Evolutionary conservation across 1,140 invertebrate species (phyloP), one percentile per base, ranked within the genome.

Genomic region (Asbolus verrucosus): DNA sequence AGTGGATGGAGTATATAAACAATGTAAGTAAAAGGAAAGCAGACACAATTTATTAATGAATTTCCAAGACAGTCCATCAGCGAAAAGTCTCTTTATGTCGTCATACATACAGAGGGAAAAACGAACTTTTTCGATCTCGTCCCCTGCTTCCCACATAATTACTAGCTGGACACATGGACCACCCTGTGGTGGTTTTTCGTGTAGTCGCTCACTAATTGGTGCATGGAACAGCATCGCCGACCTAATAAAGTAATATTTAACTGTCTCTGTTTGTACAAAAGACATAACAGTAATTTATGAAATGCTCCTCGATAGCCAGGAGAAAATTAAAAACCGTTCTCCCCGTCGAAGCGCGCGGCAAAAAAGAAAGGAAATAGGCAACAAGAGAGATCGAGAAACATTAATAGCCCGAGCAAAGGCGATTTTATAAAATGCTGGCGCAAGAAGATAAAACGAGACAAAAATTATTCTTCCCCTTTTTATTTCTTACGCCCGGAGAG

Each of bases 401-500:
- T 71, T 71, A 75, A 71, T 73, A 71, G 62, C 43, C 33, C 39
- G 66, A 38, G 69, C 66, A 73, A 70, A 73, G 72, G 72, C 72
- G 72, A 75, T 75, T 75, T 75, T 70, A 73, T 69, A 73, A 75
- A 74, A 75, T 70, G 73, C 68, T 70, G 73, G 66, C 68, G 68
- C 71, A 67, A 72, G 71, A 68, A 71, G 75, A 76, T 76, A 76
- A 76, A 76, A 76, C 69, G 71, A 73, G 75, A 75, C 73, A 75
- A 76, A 75, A 76, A 76, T 76, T 76, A 74, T 75, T 73, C 75
- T 70, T 71, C 68, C 75, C 75, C 71, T 75, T 76, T 76, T 76
- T 75, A 73, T 76, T 76, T 74, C 70, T 76, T 72, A 61, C 15
- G 54, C 38, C 65, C 41, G 60, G 31, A 62, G 33, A 39, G 61